Evolutionary conservation across 2,797 vertebrate genomes (phyloP).

Genomic region (Chromis chromis): DNA sequence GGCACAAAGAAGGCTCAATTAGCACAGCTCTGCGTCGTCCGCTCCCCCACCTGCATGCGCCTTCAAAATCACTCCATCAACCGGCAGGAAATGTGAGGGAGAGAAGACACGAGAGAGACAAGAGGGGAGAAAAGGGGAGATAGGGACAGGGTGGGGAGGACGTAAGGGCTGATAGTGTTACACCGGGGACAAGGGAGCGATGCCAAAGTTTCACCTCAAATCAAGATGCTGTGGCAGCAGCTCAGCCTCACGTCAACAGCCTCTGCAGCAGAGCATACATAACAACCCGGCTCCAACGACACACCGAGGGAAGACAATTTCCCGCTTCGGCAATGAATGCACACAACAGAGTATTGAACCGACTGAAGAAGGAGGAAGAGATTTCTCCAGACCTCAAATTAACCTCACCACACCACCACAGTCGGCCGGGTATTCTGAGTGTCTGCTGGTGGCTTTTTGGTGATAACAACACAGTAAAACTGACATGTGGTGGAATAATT

Average conservation of each 20-base stretch:
- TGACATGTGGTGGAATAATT: constrained; percentile 79
- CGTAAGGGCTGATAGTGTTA: constrained; percentile 66
- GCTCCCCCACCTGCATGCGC: constrained; percentile 64
- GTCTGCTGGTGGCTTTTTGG: constrained; percentile 68
- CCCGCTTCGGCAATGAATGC: constrained; percentile 69
- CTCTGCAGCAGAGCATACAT: constrained; percentile 78
- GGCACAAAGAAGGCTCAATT: constrained; percentile 86
- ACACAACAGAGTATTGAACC: constrained; percentile 61
- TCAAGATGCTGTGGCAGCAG: constrained; percentile 73
- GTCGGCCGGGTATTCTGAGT: constrained; percentile 63
- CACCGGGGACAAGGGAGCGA: constrained; percentile 67
- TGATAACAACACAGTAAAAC: constrained; percentile 71
- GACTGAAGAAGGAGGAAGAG: constrained; percentile 58
- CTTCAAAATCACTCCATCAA: constrained; percentile 80
- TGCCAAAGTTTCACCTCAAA: constrained; percentile 79
- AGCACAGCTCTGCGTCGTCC: constrained; percentile 76
- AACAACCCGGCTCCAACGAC: constrained; percentile 72
- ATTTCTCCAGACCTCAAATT: constrained; percentile 78
- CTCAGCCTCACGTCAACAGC: constrained; percentile 74
- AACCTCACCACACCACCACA: constrained; percentile 69
- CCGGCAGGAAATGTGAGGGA: constrained; percentile 42
- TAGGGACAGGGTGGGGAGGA: constrained; percentile 38
- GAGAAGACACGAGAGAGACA: constrained; percentile 29
- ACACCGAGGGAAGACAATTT: constrained; percentile 72
- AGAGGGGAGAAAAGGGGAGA: constrained; percentile 20